These are phyloP conservation scores for Gryllus longicercus DNA, from an alignment of 2,888 invertebrate species.

Conservation along the genomic window DNA sequence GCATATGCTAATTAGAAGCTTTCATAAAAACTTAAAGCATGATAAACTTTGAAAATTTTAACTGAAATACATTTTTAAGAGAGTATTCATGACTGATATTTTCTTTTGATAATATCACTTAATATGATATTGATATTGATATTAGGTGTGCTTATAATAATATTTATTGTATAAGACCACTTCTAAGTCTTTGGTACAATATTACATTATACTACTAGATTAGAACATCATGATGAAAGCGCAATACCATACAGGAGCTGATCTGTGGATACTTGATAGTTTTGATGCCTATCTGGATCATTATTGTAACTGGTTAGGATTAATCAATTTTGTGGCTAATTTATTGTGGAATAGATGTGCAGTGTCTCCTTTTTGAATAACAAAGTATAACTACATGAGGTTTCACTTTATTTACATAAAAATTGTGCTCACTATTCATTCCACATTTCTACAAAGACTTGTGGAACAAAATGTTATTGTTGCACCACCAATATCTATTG, in stretches of 20 bases:
- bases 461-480: constrained; percentile 11
- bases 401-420: constrained; percentile 17
- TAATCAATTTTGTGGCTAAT: constrained; percentile 1
- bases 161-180: constrained; percentile 6
- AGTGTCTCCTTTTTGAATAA: neutral
- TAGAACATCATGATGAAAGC: neutral
- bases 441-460: neutral
- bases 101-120: constrained; percentile 11
- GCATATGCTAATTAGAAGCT: constrained; percentile 3
- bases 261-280: neutral
- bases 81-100: constrained; percentile 17
- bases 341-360: constrained; percentile 1
- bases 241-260: neutral
- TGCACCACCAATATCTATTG: neutral
- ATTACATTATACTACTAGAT: neutral
- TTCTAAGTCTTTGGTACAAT: constrained; percentile 10
- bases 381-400: constrained; percentile 17
- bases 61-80: neutral
- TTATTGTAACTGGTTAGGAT: neutral
- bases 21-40: constrained; percentile 1
- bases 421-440: neutral
- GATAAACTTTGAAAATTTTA: neutral
- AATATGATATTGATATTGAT: constrained; percentile 5
- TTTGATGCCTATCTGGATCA: constrained; percentile 8
- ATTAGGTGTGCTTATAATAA: constrained; percentile 17